These are phyloP conservation scores for Coluber constrictor DNA, from an alignment of 2,797 vertebrate genomes.

Conservation along the genomic window DNA sequence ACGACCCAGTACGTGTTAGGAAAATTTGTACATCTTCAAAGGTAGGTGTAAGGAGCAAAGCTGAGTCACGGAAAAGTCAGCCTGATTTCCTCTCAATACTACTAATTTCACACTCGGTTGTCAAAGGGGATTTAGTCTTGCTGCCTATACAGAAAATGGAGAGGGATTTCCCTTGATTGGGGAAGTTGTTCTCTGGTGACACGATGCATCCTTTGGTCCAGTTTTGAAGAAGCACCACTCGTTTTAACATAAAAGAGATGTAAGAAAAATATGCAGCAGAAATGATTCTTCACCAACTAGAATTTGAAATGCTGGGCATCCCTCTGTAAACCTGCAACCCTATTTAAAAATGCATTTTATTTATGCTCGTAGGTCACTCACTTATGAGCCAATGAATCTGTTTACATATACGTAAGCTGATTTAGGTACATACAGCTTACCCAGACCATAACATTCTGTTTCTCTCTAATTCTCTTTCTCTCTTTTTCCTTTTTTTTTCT, in stretches of 20 bases:
- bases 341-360: background rate
- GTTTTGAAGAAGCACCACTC: background rate
- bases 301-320: background rate
- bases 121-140: constrained; percentile 3
- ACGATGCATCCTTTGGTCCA: background rate
- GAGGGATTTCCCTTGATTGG: background rate
- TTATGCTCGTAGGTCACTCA: background rate
- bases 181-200: background rate
- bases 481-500: background rate
- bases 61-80: constrained; percentile 41
- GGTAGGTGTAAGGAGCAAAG: background rate
- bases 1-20: constrained; percentile 6
- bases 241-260: background rate
- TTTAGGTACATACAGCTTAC: background rate
- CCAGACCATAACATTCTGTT: background rate
- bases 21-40: constrained; percentile 29
- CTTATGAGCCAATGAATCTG: background rate
- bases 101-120: constrained; percentile 21
- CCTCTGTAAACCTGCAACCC: background rate
- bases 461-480: background rate
- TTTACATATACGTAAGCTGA: background rate
- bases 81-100: constrained; percentile 1
- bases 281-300: background rate
- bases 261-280: background rate
- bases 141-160: constrained; percentile 26